phyloP scores from a whole-genome alignment of 2,797 vertebrate species.

The Enteromius treurensis region DNA sequence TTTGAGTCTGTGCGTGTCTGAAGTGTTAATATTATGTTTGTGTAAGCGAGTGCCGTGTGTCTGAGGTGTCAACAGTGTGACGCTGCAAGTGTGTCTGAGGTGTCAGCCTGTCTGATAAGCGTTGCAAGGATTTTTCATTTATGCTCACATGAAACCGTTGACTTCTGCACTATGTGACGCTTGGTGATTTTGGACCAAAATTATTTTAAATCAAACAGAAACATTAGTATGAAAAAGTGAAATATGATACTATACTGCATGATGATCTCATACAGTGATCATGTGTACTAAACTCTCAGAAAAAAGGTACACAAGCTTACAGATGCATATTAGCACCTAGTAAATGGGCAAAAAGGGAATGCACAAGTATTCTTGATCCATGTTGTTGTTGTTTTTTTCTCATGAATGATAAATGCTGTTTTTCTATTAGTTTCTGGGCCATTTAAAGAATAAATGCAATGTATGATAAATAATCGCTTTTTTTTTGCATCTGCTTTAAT shows the following conservation, averaged over 20 bases:
- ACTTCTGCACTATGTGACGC: not conserved
- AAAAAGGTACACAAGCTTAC: too few relatives aligned
- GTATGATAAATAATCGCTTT: not conserved
- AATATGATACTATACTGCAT: too few relatives aligned
- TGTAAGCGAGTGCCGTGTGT: not conserved
- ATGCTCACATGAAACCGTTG: not conserved
- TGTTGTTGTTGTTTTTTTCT: too few relatives aligned
- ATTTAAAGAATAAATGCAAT: not conserved
- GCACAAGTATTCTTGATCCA: too few relatives aligned
- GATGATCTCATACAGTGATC: too few relatives aligned
- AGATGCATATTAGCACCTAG: not conserved
- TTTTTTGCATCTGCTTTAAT: not conserved
- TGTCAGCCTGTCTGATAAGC: not conserved
- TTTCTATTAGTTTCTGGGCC: too few relatives aligned
- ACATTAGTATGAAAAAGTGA: too few relatives aligned
- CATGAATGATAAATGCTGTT: too few relatives aligned
- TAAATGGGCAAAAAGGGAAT: too few relatives aligned
- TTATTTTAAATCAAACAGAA: too few relatives aligned
- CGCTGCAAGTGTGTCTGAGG: not conserved
- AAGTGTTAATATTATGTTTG: not conserved
- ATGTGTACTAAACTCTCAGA: too few relatives aligned
- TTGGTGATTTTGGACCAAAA: not conserved
- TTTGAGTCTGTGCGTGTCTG: not conserved
- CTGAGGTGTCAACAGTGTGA: not conserved
- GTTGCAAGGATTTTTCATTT: not conserved